Evolutionary conservation across 2,797 vertebrate genomes (phyloP), one percentile per base, ranked within the genome.

Genomic region (Anisognathus igniventris): DNA sequence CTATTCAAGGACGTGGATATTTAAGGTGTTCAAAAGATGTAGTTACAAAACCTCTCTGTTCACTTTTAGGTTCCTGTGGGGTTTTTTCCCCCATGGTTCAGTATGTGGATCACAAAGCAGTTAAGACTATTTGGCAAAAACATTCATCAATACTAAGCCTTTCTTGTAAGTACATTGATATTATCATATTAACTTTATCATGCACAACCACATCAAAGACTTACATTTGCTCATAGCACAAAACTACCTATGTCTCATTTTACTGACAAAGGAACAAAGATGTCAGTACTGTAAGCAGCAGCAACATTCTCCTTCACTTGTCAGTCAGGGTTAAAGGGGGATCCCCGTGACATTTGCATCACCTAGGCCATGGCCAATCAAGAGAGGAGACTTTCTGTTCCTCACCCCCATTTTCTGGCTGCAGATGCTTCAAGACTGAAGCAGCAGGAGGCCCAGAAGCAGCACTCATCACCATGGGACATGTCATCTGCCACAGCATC

Each of bases 1-100:
- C 81, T 25, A 13, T 35, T 71, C 54, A 88, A 53, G 13, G 18
- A 67, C 78, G 67, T 80, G 75, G 53, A 40, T 14, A 10, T 61
- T 81, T 47, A 47, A 88, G 33, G 51, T 77, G 56, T 86, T 82
- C 35, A 33, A 66, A 93, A 87, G 42, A 64, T 14, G 23, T 4
- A 56, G 35, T 65, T 90, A 81, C 21, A 93, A 93, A 93, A 88
- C 40, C 15, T 57, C 35, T 48, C 84, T 73, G 42, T 39, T 75
- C 58, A 39, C 13, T 81, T 83, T 31, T 19, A 56, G 42, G 48
- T 74, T 77, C 62, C 53, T 62, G 24, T 24, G 58, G 39, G 12
- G 6, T 48, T 86, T 80, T 76, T 76, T 61, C 3, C 42, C 23
- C 6, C 44, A 25, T 47, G 30, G 37, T 77, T 92, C 86, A 64